A percentile compares a stretch with the other conserved stretches of the same genome.
Evolutionary conservation across 2,888 invertebrate genomes (phyloP).

Genomic region (Macrosiphum euphorbiae): DNA sequence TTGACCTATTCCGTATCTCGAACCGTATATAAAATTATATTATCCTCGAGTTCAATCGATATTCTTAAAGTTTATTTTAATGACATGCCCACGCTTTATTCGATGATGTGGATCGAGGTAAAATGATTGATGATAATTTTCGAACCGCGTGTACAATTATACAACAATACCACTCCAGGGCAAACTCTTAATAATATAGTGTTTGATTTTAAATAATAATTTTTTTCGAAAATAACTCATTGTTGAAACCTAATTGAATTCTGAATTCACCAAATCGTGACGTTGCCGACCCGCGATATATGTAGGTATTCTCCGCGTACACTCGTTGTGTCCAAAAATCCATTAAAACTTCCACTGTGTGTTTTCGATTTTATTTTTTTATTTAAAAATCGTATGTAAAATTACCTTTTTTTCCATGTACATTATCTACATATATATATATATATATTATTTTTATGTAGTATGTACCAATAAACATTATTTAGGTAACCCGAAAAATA

Average conservation of each 20-base stretch:
- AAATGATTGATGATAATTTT: conserved; percentile 35
- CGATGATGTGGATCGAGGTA: conserved; percentile 18
- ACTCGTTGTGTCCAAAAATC: neutral
- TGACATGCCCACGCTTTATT: conserved; percentile 7
- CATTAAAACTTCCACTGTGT: neutral
- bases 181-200: neutral
- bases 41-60: conserved; percentile 45
- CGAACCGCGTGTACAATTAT: neutral
- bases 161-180: neutral
- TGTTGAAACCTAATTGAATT: neutral
- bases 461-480: neutral
- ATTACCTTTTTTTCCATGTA: neutral
- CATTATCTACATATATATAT: neutral
- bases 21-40: neutral
- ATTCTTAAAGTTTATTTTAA: conserved; percentile 32
- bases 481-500: neutral
- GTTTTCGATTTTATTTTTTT: neutral
- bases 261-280: neutral
- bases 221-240: neutral
- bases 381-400: neutral
- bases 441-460: too few relatives aligned
- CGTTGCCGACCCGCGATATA: neutral
- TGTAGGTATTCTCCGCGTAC: neutral
- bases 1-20: conserved; percentile 24
- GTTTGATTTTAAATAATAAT: neutral